Base-by-base conservation (phyloP, 2,888 invertebrate species). In the Drosophila demipolita region DNA sequence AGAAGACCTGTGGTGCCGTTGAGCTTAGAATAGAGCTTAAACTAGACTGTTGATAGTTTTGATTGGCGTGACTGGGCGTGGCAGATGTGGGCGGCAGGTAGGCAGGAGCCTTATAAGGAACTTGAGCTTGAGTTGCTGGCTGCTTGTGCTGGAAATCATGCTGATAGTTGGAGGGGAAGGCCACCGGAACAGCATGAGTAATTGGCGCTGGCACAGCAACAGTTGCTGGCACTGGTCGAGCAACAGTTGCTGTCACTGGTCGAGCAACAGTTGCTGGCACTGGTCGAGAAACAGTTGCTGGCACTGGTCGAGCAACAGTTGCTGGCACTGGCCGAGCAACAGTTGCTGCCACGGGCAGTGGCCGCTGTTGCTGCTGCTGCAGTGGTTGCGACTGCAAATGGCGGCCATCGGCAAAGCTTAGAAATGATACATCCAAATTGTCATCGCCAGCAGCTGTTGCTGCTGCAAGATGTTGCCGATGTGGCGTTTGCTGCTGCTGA, bases 151-250 rank as follows among this genome's bases (percentile, higher is more conserved):
- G 79, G 26, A 87, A 86, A 12, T 81, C 81, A 35, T 91, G 91
- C 53, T 80, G 82, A 63, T 83, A 90, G 70, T 45, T 87, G 8
- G 91, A 90, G 3, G 91, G 84, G 38, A 90, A 89, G 1, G 91
- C 87, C 48, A 90, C 83, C 0, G 90, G 71, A 32, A 78, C 63
- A 1, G 75, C n/a, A 3, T 55, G 54, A 12, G 38, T 32, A 0
- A 68, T 50, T 1, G 76, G 54, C 54, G 62, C 40, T n/a, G 63
- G 42, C 52, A 42, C 65, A 20, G 65, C 66, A 66, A 32, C 3
- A 23, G 65, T 20, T 45, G 35, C 1, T 45, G 36, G n/a, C 33
- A n/a, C 33, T 23, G 29, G 1, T 57, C 26, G 60, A n/a, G 62
- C 65, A 65, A 35, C 1, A n/a, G 60, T 23, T 53, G 66, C 4